Evolutionary conservation across 1,140 invertebrate species (phyloP), one percentile per base, ranked within the genome.

Genomic region (Lasaia peninsularis): DNA sequence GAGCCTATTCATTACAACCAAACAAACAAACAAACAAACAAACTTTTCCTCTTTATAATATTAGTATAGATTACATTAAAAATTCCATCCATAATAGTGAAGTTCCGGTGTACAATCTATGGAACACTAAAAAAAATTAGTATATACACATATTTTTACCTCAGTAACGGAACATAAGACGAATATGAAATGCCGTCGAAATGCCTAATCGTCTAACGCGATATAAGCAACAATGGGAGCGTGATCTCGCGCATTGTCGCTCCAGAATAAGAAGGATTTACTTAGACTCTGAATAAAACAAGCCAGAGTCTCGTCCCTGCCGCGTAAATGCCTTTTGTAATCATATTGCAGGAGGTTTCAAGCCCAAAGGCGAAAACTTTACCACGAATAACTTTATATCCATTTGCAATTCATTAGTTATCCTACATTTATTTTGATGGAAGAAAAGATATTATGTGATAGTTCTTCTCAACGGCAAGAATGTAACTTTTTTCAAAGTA

Each of bases 221-320:
- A 82, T 80, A 81, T 66, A 69, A 58, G 54, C 75, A 69, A 84
- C 80, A 84, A 86, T 76, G 59, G 74, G 51, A 67, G 62, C 64
- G 63, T 78, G 76, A 84, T 76, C 79, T 70, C 56, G 40, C 59
- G 66, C 65, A 84, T 83, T 83, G 78, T 86, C 69, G 74, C 65
- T 58, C 73, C 71, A 80, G 83, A 84, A 86, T 80, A 64, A 67
- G 63, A 75, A 67, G 80, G 80, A 84, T 84, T 80, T 83, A 76
- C 72, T 60, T 56, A 71, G 65, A 74, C 67, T 75, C 65, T 67
- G 71, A 75, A 86, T 83, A 80, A 81, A 80, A 78, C 75, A 82
- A 75, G 67, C 67, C 65, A 63, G 65, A 62, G 55, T 70, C 69
- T 75, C 65, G 65, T 73, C 67, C 74, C 65, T 66, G 62, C 65